Base-by-base conservation (phyloP, 2,888 invertebrate genomes). In the Hyles lineata region DNA sequence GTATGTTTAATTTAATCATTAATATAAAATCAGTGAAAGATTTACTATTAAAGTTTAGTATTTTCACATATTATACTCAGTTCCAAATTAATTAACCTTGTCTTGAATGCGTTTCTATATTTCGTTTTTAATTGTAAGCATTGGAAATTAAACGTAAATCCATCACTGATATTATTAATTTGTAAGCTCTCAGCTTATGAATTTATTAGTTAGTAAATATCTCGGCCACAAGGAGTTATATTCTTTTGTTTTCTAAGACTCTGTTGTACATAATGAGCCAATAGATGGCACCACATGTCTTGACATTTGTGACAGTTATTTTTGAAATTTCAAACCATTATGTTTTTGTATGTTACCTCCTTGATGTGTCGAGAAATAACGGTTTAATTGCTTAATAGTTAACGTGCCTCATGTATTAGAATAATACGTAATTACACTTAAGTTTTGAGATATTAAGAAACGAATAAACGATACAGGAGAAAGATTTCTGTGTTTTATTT, bases 371-470 rank as follows among this genome's bases (percentile, higher is more conserved):
- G 63, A 23, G 43, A 17, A 43, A 67, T 50, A 50, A 71, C 60
- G 71, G 67, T 74, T 71, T 71, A 55, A 71, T 69, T 75, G 76
- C 79, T 82, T 83, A 79, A 79, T 76, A 76, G 72, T 76, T 78
- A 80, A 73, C 81, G 85, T 82, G 81, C 78, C 77, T 78, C 82
- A 84, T 86, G 89, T 89, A 88, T 89, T 87, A 89, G 83, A 67
- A 82, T 78, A 84, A 85, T 87, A 87, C 83, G 85, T 89, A 87
- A 87, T 83, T 78, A 82, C 77, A 82, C 78, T 84, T 88, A 87
- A 85, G 83, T 82, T 83, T 79, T 80, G 79, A 79, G 74, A 80
- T 79, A 81, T 86, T 78, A 80, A 77, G 79, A 84, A 84, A 82
- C 79, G 79, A 89, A 87, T 89, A 89, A 87, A 89, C 74, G 77